Evolutionary conservation across 2,797 vertebrate genomes (phyloP), one percentile per base, ranked within the genome.

Genomic region (Smutsia temminckii): DNA sequence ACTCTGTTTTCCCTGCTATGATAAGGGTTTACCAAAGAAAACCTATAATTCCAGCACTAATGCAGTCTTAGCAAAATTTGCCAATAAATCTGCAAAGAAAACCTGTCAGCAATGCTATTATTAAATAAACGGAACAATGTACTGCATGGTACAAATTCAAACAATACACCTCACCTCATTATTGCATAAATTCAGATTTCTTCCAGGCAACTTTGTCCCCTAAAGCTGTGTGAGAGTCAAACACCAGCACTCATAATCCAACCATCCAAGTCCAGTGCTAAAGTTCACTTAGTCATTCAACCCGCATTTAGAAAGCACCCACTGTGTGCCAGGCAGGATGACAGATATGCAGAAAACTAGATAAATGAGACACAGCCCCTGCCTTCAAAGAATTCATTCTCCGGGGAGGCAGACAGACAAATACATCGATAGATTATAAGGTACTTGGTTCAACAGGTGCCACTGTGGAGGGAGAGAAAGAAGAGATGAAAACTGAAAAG

Each of bases 21-120:
- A 97, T 97, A 98, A 98, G 93, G 95, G 93, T 93, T 98, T 98
- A 97, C 95, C 87, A 87, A 94, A 92, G 97, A 97, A 98, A 97
- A 97, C 97, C 95, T 97, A 66, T 98, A 98, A 98, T 97, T 98
- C 97, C 96, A 96, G 93, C 92, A 96, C 97, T 98, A 98, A 98
- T 97, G 97, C 96, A 96, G 97, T 96, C 97, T 98, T 98, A 98
- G 89, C 95, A 95, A 98, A 98, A 98, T 98, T 98, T 97, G 89
- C 95, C 98, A 97, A 98, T 97, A 98, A 98, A 98, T 98, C 98
- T 98, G 98, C 97, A 98, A 97, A 98, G 98, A 97, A 98, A 97
- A 97, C 91, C 97, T 98, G 97, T 96, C 96, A 97, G 97, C 97
- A 97, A 97, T 97, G 97, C 95, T 96, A 97, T 98, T 98, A 98